These are phyloP conservation scores for Sarcophaga bullata DNA, from an alignment of 1,140 invertebrate species.

Conservation along the genomic window DNA sequence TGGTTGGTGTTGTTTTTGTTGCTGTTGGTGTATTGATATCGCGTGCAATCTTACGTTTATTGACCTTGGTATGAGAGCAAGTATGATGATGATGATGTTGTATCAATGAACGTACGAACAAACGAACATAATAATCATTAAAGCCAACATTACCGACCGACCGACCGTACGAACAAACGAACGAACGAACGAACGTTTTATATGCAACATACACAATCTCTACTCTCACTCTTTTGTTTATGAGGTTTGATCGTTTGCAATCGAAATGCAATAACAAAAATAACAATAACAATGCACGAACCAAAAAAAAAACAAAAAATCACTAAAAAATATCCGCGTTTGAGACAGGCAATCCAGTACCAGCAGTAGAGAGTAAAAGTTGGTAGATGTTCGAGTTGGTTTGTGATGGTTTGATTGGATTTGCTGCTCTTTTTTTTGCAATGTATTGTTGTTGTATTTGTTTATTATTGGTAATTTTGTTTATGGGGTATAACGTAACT, in stretches of 20 bases:
- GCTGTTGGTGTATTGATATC: constrained; percentile 45
- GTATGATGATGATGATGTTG: constrained; percentile 26
- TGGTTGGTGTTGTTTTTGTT: constrained; percentile 35
- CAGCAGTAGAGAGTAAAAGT: constrained; percentile 12
- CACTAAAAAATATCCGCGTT: constrained; percentile 29
- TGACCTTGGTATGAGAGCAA: constrained; percentile 44
- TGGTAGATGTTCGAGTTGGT: background rate
- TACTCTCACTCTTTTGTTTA: background rate
- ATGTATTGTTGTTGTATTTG: background rate
- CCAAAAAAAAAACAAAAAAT: background rate
- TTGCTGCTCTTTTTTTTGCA: background rate
- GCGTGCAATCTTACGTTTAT: constrained; percentile 45
- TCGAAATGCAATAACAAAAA: background rate
- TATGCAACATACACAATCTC: background rate
- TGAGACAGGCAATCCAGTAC: background rate
- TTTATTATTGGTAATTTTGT: background rate
- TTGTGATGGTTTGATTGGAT: constrained; percentile 27
- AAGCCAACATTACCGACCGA: background rate
- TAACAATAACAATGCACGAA: too few relatives aligned
- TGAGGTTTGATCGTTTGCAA: background rate
- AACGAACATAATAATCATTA: constrained; percentile 10
- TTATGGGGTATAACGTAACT: constrained; percentile 32
- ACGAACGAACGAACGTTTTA: background rate
- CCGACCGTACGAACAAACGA: background rate
- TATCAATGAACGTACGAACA: constrained; percentile 34